A percentile compares a stretch with the other conserved stretches of the same genome.
phyloP scores from a whole-genome alignment of 64 coral and sea anemone species.

The Pocillopora verrucosa region DNA sequence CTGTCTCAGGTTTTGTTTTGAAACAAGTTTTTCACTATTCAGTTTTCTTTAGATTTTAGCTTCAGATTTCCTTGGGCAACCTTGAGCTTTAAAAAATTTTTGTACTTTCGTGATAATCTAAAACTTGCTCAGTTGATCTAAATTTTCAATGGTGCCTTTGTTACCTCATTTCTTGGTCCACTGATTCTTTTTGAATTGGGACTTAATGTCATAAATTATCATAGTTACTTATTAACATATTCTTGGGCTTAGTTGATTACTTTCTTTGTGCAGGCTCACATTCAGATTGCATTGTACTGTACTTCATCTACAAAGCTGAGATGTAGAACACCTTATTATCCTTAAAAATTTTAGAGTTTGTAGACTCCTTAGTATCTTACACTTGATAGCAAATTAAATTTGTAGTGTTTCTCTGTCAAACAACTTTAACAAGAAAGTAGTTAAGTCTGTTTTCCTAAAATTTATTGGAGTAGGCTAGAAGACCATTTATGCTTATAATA shows the following conservation, averaged over 20 bases:
- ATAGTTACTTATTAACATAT: neutral
- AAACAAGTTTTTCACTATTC: too few relatives aligned
- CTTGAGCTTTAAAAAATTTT: too few relatives aligned
- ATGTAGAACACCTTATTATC: neutral
- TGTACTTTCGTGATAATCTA: too few relatives aligned
- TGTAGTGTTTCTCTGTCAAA: neutral
- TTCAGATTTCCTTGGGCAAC: too few relatives aligned
- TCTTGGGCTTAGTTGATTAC: neutral
- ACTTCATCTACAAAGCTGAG: neutral
- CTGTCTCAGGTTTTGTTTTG: too few relatives aligned
- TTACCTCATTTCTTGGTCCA: neutral
- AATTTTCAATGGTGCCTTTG: too few relatives aligned
- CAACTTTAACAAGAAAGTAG: neutral
- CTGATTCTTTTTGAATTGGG: neutral
- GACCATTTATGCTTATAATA: too few relatives aligned
- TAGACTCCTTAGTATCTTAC: neutral
- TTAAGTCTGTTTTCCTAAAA: neutral
- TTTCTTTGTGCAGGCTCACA: neutral
- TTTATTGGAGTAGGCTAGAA: too few relatives aligned
- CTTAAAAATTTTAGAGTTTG: neutral
- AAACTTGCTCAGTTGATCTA: too few relatives aligned
- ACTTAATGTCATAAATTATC: neutral
- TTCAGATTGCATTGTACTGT: neutral
- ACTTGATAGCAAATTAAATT: neutral
- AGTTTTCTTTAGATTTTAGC: too few relatives aligned